phyloP scores from a whole-genome alignment of 2,113 vertebrate species.

The Spheniscus mendiculus region DNA sequence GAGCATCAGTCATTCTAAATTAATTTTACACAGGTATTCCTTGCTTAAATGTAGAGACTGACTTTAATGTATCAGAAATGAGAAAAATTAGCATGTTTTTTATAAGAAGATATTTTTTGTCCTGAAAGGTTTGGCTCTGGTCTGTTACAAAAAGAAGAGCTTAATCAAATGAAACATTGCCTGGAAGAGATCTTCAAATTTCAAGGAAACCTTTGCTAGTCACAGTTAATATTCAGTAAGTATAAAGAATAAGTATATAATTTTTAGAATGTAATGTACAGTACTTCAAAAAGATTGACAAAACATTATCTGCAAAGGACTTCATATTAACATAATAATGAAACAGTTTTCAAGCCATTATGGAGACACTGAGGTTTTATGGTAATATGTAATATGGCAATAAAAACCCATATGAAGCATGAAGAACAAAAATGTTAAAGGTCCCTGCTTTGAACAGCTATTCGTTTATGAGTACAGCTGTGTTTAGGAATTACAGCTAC shows the following conservation, averaged over 20 bases:
- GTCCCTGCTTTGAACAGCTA: not conserved
- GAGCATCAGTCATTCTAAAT: not conserved
- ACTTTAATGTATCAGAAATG: not conserved
- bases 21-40: not conserved
- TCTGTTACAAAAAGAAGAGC: not conserved
- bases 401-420: not conserved
- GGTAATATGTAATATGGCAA: not conserved
- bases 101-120: not conserved
- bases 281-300: not conserved
- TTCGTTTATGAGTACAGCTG: not conserved
- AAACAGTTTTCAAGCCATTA: not conserved
- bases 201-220: not conserved
- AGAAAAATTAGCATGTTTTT: not conserved
- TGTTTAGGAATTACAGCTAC: not conserved
- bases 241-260: not conserved
- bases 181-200: not conserved
- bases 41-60: not conserved
- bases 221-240: not conserved
- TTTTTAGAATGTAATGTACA: not conserved
- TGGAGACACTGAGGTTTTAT: not conserved
- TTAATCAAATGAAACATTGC: not conserved
- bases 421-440: not conserved
- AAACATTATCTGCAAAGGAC: not conserved
- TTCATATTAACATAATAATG: conserved; percentile 28
- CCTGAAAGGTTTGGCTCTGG: not conserved